Evolutionary conservation across 1,140 invertebrate genomes (phyloP).

Genomic region (Mamestra configurata): DNA sequence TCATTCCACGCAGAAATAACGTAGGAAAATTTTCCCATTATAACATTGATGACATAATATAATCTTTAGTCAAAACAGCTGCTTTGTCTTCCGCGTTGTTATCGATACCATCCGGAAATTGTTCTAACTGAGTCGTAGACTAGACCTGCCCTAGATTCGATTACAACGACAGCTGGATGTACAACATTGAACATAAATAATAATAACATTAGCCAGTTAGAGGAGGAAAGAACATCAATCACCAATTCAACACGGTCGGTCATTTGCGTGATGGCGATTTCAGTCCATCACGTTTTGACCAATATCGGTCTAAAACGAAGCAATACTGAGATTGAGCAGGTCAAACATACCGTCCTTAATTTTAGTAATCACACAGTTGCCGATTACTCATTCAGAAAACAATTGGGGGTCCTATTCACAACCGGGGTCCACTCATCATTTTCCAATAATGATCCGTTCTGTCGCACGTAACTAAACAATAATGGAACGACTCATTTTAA

Average conservation of each 20-base stretch:
- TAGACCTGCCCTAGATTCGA: neutral
- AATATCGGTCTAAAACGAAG: neutral
- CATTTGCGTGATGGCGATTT: too few relatives aligned
- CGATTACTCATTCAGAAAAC: conserved; percentile 13
- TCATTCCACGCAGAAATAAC: neutral
- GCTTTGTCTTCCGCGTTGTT: conserved; percentile 33
- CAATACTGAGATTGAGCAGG: neutral
- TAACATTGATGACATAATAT: conserved; percentile 8
- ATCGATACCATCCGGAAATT: neutral
- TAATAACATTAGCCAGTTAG: neutral
- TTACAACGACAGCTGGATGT: neutral
- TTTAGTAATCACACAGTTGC: neutral
- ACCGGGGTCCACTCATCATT: conserved; percentile 12
- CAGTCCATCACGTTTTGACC: neutral
- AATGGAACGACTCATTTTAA: conserved; percentile 6
- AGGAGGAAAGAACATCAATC: neutral
- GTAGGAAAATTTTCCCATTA: conserved; percentile 7
- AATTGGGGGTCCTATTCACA: conserved; percentile 8
- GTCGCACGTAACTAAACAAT: conserved; percentile 8
- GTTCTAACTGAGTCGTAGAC: neutral
- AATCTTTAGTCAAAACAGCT: conserved; percentile 19
- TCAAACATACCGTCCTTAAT: neutral
- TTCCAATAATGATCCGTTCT: conserved; percentile 40
- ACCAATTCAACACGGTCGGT: too few relatives aligned
- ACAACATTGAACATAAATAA: neutral